Conservation (phyloP, 2,797 vertebrate genomes). For the Toxotes lorentzi region DNA sequence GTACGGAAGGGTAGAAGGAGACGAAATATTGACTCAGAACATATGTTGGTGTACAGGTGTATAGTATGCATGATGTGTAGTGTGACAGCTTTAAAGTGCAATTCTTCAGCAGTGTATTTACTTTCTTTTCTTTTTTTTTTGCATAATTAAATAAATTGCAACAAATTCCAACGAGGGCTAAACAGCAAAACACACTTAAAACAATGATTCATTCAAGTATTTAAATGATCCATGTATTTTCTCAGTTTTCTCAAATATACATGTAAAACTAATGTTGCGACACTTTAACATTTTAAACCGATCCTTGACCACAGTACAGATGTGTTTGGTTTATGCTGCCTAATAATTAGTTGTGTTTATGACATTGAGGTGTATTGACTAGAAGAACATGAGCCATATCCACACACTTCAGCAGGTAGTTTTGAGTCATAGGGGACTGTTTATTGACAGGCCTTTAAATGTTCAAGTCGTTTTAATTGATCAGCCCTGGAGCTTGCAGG, state of each 20-base stretch:
- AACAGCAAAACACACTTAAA: not conserved
- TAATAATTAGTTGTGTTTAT: conserved; percentile 74
- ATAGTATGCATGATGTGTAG: not conserved
- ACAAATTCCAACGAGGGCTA: not conserved
- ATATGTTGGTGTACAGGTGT: conserved; percentile 2
- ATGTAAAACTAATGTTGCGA: conserved; percentile 15
- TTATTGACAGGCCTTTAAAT: conserved; percentile 87
- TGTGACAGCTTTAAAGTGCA: conserved; percentile 2
- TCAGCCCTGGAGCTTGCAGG: conserved; percentile 79
- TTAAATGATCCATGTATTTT: not conserved
- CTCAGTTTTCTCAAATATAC: conserved; percentile 11
- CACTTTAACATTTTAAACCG: not conserved
- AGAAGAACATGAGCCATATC: conserved; percentile 75
- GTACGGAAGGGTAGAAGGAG: conserved; percentile 2
- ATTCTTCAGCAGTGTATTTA: not conserved
- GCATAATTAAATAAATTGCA: not conserved
- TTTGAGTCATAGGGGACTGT: conserved; percentile 83
- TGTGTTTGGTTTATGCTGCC: conserved; percentile 49
- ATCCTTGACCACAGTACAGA: conserved; percentile 43
- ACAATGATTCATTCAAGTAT: not conserved
- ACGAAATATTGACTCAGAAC: not conserved
- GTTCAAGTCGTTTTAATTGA: conserved; percentile 90
- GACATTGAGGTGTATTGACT: conserved; percentile 79
- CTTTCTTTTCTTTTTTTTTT: not conserved
- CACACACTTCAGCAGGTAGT: conserved; percentile 78